These are phyloP conservation scores for Brachionus sp. DNA, from an alignment of 1,140 invertebrate genomes.

Conservation along the genomic window DNA sequence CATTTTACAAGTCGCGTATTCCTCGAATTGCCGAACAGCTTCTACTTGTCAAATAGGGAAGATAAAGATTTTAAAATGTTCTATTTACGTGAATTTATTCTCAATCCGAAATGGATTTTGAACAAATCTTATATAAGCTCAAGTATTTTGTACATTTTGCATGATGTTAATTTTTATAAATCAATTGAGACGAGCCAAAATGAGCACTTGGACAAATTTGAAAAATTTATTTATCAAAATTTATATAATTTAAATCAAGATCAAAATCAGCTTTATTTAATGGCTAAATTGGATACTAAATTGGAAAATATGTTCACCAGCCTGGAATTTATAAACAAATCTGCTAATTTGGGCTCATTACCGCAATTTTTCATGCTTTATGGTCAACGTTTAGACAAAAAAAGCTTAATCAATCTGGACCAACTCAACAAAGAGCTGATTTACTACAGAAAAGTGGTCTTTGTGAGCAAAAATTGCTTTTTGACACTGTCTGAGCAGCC, in stretches of 20 bases:
- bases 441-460: slow-evolving; percentile 69
- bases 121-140: slow-evolving; percentile 12
- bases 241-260: slow-evolving; percentile 39
- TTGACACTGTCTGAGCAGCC: slow-evolving; percentile 57
- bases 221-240: slow-evolving; percentile 9
- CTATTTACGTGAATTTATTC: slow-evolving; percentile 20
- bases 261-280: slow-evolving; percentile 64
- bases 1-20: slow-evolving; percentile 24
- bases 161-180: slow-evolving; percentile 19
- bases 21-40: neutral
- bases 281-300: slow-evolving; percentile 70
- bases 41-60: neutral
- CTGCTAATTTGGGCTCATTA: slow-evolving; percentile 52
- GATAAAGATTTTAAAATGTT: neutral
- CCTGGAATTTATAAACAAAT: slow-evolving; percentile 55
- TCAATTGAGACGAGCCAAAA: neutral
- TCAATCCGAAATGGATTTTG: slow-evolving; percentile 37
- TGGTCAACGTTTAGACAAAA: neutral
- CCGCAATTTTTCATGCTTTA: slow-evolving; percentile 60
- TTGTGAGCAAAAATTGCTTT: slow-evolving; percentile 49
- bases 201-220: neutral
- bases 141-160: slow-evolving; percentile 19
- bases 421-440: slow-evolving; percentile 72
- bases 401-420: slow-evolving; percentile 64
- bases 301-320: slow-evolving; percentile 66